Evolutionary conservation across 2,113 vertebrate species (phyloP).

Genomic region (Corythaixoides concolor): DNA sequence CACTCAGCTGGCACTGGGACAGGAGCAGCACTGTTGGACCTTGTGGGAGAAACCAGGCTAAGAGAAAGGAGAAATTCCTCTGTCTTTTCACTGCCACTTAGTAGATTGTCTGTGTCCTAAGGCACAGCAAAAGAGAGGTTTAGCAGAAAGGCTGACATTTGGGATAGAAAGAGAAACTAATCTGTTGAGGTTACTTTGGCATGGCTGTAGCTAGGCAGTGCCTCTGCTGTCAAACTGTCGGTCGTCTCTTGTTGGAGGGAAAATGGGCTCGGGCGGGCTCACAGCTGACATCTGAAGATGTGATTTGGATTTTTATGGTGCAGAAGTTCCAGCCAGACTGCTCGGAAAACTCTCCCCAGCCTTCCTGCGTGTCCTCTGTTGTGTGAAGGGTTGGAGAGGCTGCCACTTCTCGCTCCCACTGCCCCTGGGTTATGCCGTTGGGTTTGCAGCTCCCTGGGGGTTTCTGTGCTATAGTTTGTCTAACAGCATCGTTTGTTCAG

Average conservation of each 20-base stretch:
- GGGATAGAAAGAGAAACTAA: neutral
- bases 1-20: slow-evolving; percentile 17
- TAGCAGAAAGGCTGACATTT: neutral
- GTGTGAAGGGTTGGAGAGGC: neutral
- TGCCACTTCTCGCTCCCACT: rapidly evolving
- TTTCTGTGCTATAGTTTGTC: neutral
- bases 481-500: neutral
- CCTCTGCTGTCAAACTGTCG: neutral
- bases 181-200: neutral
- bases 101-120: neutral
- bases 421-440: rapidly evolving
- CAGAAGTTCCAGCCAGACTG: neutral
- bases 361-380: neutral
- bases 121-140: neutral
- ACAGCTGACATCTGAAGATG: rapidly evolving
- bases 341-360: neutral
- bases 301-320: neutral
- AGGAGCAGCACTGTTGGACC: neutral
- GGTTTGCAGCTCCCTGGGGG: neutral
- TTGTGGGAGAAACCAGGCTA: neutral
- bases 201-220: neutral
- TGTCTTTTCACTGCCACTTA: neutral
- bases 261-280: neutral
- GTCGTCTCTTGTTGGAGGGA: neutral
- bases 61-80: neutral